Evolutionary conservation across 1,140 invertebrate species (phyloP).

Genomic region (Aricia agestis): DNA sequence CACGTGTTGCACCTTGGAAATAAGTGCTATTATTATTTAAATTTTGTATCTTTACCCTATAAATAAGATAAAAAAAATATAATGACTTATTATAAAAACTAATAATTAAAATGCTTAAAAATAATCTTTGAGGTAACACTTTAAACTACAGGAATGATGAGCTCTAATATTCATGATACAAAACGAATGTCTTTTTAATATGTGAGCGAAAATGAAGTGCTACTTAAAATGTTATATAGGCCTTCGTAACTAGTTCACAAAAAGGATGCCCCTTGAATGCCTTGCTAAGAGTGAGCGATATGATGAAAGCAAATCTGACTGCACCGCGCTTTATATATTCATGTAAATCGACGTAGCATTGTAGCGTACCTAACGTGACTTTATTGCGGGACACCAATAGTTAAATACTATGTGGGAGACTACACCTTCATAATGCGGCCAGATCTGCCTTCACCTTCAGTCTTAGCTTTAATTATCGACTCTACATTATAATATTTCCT

Average conservation of each 20-base stretch:
- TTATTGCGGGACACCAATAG: too few species aligned
- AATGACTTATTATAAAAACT: too few species aligned
- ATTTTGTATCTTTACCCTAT: background rate
- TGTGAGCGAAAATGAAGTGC: background rate
- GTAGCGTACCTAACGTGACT: too few species aligned
- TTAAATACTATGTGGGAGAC: too few species aligned
- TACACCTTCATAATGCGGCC: too few species aligned
- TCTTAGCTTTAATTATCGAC: background rate
- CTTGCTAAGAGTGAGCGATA: background rate
- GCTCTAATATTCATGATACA: background rate
- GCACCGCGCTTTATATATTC: too few species aligned
- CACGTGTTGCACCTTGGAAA: too few species aligned
- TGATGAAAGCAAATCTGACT: too few species aligned
- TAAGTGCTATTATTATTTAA: background rate
- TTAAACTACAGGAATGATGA: slow-evolving; percentile 5
- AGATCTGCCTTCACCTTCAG: too few species aligned
- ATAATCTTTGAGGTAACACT: slow-evolving; percentile 3
- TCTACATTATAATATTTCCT: background rate
- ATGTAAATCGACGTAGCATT: too few species aligned
- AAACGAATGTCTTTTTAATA: background rate
- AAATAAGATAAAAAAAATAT: background rate
- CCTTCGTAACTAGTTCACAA: background rate
- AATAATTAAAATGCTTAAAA: slow-evolving; percentile 10
- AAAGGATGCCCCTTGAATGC: background rate
- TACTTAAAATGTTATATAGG: too few species aligned